A percentile compares a stretch with the other conserved stretches of the same genome.
phyloP scores from a whole-genome alignment of 2,888 invertebrate genomes.

The Lasius fuliginosus region DNA sequence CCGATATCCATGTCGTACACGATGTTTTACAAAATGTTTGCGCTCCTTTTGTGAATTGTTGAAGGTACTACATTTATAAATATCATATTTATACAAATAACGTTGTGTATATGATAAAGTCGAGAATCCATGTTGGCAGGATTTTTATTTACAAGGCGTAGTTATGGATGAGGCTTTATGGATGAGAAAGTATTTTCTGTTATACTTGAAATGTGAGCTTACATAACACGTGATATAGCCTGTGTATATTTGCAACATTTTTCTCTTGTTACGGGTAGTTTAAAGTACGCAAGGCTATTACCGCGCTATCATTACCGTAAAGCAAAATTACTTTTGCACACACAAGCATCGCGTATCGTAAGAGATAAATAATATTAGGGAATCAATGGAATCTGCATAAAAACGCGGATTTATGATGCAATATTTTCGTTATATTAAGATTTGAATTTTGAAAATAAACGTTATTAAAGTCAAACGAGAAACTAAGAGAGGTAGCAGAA shows the following conservation, averaged over 20 bases:
- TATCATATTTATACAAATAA: background rate
- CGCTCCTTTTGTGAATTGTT: background rate
- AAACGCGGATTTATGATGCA: background rate
- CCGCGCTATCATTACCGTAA: background rate
- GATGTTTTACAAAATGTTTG: background rate
- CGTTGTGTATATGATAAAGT: slow-evolving; percentile 1
- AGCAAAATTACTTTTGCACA: slow-evolving; percentile 8
- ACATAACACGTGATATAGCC: background rate
- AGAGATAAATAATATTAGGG: background rate
- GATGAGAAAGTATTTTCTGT: slow-evolving; percentile 20
- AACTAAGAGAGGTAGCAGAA: background rate
- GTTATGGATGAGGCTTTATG: slow-evolving; percentile 3
- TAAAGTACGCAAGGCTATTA: background rate
- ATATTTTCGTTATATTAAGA: background rate
- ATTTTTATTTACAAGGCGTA: background rate
- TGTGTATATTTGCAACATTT: background rate
- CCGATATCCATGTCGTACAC: background rate
- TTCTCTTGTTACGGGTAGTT: background rate
- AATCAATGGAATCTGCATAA: background rate
- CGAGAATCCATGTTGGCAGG: background rate
- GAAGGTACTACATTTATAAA: background rate
- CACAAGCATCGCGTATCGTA: background rate
- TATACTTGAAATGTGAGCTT: background rate
- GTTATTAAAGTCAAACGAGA: background rate
- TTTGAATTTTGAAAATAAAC: background rate